Conservation (phyloP, 2,797 vertebrate genomes). For the Chanos chanos region DNA sequence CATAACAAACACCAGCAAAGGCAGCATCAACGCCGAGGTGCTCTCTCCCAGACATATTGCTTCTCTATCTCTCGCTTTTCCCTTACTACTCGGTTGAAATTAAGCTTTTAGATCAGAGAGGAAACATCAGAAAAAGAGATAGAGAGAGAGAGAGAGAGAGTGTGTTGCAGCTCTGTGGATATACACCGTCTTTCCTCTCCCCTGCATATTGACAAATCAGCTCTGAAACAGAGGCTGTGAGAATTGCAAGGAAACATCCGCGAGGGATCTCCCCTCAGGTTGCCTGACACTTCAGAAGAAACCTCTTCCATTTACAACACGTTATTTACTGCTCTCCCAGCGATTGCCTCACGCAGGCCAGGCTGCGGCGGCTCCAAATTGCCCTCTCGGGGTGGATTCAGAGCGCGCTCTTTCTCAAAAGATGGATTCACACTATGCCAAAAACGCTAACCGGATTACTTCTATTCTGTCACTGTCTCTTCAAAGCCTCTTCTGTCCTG, state of each 20-base stretch:
- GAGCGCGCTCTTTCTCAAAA: slow-evolving; percentile 38
- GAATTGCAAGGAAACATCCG: slow-evolving; percentile 38
- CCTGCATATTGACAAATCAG: slow-evolving; percentile 64
- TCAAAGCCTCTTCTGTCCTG: slow-evolving; percentile 28
- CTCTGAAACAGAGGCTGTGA: slow-evolving; percentile 50
- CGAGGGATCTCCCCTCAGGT: slow-evolving; percentile 51
- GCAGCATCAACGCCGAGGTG: too few species aligned
- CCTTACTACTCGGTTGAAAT: too few species aligned
- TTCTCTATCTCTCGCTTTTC: too few species aligned
- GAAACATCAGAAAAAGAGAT: neutral
- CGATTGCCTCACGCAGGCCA: slow-evolving; percentile 41
- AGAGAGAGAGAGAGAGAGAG: slow-evolving; percentile 53
- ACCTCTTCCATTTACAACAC: slow-evolving; percentile 55
- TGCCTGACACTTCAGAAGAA: slow-evolving; percentile 49
- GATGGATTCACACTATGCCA: slow-evolving; percentile 43
- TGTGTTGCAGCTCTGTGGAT: slow-evolving; percentile 53
- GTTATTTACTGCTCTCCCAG: slow-evolving; percentile 56
- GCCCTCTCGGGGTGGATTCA: slow-evolving; percentile 42
- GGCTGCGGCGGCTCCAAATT: slow-evolving; percentile 45
- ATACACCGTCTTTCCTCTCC: slow-evolving; percentile 54
- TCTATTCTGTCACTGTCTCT: slow-evolving; percentile 43
- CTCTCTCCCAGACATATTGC: too few species aligned
- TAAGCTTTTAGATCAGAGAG: too few species aligned
- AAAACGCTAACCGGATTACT: slow-evolving; percentile 52
- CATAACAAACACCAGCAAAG: too few species aligned